These are phyloP conservation scores for Telmatherina bonti DNA, from an alignment of 2,797 vertebrate species.

Conservation along the genomic window DNA sequence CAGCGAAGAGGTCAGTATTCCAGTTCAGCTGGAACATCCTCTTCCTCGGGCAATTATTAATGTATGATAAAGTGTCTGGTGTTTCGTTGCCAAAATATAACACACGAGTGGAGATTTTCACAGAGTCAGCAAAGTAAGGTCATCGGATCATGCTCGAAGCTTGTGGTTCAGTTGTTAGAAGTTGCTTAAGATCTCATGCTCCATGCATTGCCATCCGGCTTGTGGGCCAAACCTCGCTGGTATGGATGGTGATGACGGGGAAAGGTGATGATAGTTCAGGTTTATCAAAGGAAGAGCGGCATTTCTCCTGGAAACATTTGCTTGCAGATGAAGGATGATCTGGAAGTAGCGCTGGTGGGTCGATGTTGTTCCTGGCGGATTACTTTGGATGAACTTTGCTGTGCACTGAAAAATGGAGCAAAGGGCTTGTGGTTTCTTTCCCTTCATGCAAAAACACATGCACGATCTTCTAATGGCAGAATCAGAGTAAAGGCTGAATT, in stretches of 20 bases:
- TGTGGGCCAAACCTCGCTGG: not conserved
- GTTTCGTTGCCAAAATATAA: constrained; percentile 21
- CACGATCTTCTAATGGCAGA: not conserved
- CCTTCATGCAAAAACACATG: not conserved
- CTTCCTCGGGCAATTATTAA: constrained; percentile 36
- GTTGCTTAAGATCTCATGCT: constrained; percentile 13
- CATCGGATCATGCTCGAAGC: constrained; percentile 21
- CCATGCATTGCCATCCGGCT: not conserved
- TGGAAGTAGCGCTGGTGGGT: not conserved
- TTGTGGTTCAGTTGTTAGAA: constrained; percentile 27
- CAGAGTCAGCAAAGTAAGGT: constrained; percentile 22
- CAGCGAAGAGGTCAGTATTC: constrained; percentile 50
- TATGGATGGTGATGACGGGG: not conserved
- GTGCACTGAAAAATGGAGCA: not conserved
- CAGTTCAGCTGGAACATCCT: constrained; percentile 34
- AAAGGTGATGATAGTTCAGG: not conserved
- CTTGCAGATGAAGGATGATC: not conserved
- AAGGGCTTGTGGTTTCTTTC: constrained; percentile 4
- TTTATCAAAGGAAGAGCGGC: not conserved
- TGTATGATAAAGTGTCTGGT: constrained; percentile 33
- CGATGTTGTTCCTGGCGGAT: not conserved
- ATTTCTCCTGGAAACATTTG: constrained; percentile 9
- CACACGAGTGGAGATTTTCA: constrained; percentile 14
- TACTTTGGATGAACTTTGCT: constrained; percentile 5
- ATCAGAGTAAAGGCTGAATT: not conserved